A percentile compares a stretch with the other conserved stretches of the same genome.
phyloP scores from a whole-genome alignment of 1,140 invertebrate genomes.

The Heliconius hermathena region DNA sequence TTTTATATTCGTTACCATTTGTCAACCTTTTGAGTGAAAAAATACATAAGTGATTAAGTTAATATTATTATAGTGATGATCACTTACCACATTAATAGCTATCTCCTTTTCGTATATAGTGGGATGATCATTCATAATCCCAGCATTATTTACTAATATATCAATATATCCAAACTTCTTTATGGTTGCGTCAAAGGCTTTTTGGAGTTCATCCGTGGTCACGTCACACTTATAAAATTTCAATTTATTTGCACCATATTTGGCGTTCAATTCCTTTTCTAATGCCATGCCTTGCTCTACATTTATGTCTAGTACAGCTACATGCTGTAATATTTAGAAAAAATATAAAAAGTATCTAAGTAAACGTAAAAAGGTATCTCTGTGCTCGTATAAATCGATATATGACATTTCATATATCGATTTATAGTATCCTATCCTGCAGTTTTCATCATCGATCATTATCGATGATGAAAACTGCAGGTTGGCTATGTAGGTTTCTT shows the following conservation, averaged over 20 bases:
- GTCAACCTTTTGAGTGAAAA: not conserved
- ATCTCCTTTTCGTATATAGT: slow-evolving; percentile 61
- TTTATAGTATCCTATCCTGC: too few relatives aligned
- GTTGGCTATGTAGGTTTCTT: too few relatives aligned
- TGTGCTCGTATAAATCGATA: too few relatives aligned
- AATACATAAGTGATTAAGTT: not conserved
- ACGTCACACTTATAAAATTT: slow-evolving; percentile 66
- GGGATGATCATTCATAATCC: slow-evolving; percentile 67
- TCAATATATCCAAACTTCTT: slow-evolving; percentile 83
- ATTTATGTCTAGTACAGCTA: slow-evolving; percentile 59
- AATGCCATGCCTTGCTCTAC: slow-evolving; percentile 44
- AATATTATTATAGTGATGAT: not conserved
- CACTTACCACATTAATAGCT: slow-evolving; percentile 68
- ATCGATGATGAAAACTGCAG: too few relatives aligned
- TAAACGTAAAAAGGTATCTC: too few relatives aligned
- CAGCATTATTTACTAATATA: slow-evolving; percentile 87
- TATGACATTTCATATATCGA: too few relatives aligned
- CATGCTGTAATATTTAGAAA: slow-evolving; percentile 46
- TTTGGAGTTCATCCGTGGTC: slow-evolving; percentile 43
- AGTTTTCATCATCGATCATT: too few relatives aligned
- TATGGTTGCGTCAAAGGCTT: slow-evolving; percentile 45
- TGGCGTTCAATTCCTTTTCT: slow-evolving; percentile 51
- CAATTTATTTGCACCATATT: slow-evolving; percentile 51
- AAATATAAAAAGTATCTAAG: not conserved
- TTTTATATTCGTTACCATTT: too few relatives aligned